Evolutionary conservation across 1,140 invertebrate genomes (phyloP).

Genomic region (Phenacoccus solenopsis): DNA sequence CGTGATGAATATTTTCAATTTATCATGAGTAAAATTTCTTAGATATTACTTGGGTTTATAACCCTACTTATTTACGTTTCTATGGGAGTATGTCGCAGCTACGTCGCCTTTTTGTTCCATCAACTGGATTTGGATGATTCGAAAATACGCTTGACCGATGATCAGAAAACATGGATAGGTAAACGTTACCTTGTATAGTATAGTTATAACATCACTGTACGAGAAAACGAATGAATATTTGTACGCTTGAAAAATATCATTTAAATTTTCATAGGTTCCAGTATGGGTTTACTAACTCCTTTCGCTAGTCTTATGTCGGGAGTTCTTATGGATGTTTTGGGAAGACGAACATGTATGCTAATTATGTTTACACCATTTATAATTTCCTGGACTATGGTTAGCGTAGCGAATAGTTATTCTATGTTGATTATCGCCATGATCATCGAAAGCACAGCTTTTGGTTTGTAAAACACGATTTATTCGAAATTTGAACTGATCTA

Average conservation of each 20-base stretch:
- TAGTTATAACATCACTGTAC: too few relatives aligned
- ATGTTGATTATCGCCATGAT: neutral
- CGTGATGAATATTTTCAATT: too few relatives aligned
- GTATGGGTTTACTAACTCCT: too few relatives aligned
- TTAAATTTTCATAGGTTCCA: too few relatives aligned
- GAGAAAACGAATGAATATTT: too few relatives aligned
- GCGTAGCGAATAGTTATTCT: neutral
- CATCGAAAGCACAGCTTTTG: neutral
- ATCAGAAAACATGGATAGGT: slow-evolving; percentile 21
- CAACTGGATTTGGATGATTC: neutral
- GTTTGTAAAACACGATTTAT: neutral
- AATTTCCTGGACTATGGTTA: neutral
- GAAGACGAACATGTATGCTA: neutral
- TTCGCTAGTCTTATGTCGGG: too few relatives aligned
- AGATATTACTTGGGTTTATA: neutral
- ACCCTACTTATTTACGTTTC: neutral
- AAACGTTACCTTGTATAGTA: too few relatives aligned
- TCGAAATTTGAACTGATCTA: too few relatives aligned
- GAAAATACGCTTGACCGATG: neutral
- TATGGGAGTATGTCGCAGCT: neutral
- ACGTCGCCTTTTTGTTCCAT: neutral
- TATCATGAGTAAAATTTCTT: neutral
- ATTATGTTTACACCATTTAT: neutral
- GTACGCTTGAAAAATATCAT: too few relatives aligned
- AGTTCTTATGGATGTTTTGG: neutral